Conservation (phyloP, 2,797 vertebrate species). For the Danionella dracula region DNA sequence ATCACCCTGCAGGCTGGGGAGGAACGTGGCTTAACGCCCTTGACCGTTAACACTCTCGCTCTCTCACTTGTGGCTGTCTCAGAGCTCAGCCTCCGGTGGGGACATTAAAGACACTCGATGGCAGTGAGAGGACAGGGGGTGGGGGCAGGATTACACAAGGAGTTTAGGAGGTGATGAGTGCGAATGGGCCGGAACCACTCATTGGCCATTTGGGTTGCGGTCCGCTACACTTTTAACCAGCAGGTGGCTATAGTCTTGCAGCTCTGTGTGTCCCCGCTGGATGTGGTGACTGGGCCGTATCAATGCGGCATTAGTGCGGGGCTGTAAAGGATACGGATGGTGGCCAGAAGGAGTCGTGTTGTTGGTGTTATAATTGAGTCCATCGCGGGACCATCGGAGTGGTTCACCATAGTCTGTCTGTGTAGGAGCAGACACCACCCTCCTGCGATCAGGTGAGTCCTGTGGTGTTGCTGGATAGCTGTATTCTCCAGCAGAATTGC, state of each 20-base stretch:
- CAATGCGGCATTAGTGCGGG: conserved; percentile 57
- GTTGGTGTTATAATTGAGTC: conserved; percentile 80
- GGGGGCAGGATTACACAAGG: conserved; percentile 43
- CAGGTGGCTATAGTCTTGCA: conserved; percentile 81
- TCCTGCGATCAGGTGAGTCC: conserved; percentile 83
- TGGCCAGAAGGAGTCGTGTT: conserved; percentile 59
- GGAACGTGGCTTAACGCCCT: background rate
- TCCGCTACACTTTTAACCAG: conserved; percentile 78
- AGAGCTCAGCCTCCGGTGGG: conserved; percentile 27
- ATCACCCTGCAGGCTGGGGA: background rate
- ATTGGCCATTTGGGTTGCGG: conserved; percentile 77
- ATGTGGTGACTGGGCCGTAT: conserved; percentile 65
- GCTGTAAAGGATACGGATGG: conserved; percentile 59
- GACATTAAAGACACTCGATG: conserved; percentile 24
- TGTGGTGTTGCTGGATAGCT: conserved; percentile 76
- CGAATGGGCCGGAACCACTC: conserved; percentile 50
- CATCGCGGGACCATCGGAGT: conserved; percentile 79
- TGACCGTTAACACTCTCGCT: conserved; percentile 7
- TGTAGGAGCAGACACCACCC: conserved; percentile 86
- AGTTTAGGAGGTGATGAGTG: conserved; percentile 47
- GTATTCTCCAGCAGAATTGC: conserved; percentile 80
- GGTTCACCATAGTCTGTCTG: conserved; percentile 76
- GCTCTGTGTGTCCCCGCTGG: conserved; percentile 63
- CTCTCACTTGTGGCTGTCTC: conserved; percentile 7
- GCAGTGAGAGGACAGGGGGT: conserved; percentile 33